Evolutionary conservation across 2,888 invertebrate species (phyloP).

Genomic region (Philereme vetulata): DNA sequence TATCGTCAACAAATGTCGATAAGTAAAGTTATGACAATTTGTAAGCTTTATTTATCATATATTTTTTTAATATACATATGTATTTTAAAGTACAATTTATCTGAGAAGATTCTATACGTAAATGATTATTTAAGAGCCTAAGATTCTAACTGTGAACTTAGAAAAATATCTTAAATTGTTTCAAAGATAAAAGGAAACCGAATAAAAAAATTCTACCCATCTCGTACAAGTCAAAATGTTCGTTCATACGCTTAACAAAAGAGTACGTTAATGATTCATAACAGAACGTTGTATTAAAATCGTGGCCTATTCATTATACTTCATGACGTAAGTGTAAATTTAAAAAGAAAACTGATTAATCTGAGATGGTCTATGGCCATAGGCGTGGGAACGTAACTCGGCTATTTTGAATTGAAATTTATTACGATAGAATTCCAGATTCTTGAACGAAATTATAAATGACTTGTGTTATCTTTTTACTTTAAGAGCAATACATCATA

Average conservation of each 20-base stretch:
- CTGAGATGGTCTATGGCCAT: constrained; percentile 31
- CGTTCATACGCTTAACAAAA: constrained; percentile 9
- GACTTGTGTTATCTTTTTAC: too few relatives aligned
- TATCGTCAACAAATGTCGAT: neutral
- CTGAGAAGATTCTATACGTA: too few relatives aligned
- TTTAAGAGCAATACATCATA: too few relatives aligned
- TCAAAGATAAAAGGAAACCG: too few relatives aligned
- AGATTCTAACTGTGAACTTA: too few relatives aligned
- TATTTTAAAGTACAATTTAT: too few relatives aligned
- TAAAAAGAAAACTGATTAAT: constrained; percentile 37
- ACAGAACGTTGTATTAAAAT: constrained; percentile 13
- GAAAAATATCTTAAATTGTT: too few relatives aligned
- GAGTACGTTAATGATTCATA: constrained; percentile 16
- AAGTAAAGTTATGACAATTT: too few relatives aligned
- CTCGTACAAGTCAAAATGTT: neutral
- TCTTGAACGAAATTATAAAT: neutral
- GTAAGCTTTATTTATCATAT: too few relatives aligned
- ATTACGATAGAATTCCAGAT: neutral
- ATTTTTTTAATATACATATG: too few relatives aligned
- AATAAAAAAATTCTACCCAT: neutral
- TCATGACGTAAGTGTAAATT: constrained; percentile 32
- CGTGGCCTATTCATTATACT: constrained; percentile 27
- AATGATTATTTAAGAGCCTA: too few relatives aligned
- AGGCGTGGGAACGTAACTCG: constrained; percentile 32
- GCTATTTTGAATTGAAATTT: neutral